Percentiles rank a stretch among this genome's conserved stretches.
These are phyloP conservation scores for Drosophila virilis DNA, from an alignment of 1,140 invertebrate species.

Conservation along the genomic window DNA sequence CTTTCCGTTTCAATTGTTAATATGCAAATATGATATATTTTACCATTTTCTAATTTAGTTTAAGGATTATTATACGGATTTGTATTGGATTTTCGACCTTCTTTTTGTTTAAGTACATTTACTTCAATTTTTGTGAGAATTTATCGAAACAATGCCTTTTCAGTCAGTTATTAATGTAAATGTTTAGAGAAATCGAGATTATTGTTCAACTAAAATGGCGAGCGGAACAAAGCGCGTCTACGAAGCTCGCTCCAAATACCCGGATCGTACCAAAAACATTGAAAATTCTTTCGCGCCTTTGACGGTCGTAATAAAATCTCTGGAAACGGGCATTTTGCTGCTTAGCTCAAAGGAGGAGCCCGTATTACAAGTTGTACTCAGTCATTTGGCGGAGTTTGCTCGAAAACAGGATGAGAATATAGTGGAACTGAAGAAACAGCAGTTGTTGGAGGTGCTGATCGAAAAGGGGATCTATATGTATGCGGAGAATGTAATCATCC, in stretches of 20 bases:
- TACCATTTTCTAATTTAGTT: neutral
- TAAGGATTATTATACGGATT: no score
- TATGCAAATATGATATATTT: neutral
- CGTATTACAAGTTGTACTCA: constrained; percentile 61
- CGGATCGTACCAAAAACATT: constrained; percentile 62
- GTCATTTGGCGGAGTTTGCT: constrained; percentile 68
- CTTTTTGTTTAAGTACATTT: no score
- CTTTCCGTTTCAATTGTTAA: neutral
- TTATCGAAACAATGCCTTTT: neutral
- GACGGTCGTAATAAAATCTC: constrained; percentile 50
- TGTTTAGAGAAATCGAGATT: neutral
- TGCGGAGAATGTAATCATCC: constrained; percentile 51
- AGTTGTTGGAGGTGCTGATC: constrained; percentile 56
- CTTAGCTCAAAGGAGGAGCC: constrained; percentile 65
- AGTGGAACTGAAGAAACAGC: constrained; percentile 45
- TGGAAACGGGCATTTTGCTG: constrained; percentile 63
- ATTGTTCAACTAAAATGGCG: constrained; percentile 51
- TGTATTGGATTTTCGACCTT: no score
- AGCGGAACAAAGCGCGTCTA: constrained; percentile 62
- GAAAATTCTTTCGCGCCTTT: constrained; percentile 58
- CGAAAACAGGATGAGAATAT: constrained; percentile 62
- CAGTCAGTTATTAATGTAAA: constrained; percentile 12
- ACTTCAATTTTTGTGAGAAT: no score
- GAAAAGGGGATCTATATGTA: constrained; percentile 63
- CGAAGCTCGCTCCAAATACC: constrained; percentile 53